Percentiles rank a stretch among this genome's conserved stretches.
Evolutionary conservation across 2,888 invertebrate genomes (phyloP).

Genomic region (Orthonychiurus folsomi): DNA sequence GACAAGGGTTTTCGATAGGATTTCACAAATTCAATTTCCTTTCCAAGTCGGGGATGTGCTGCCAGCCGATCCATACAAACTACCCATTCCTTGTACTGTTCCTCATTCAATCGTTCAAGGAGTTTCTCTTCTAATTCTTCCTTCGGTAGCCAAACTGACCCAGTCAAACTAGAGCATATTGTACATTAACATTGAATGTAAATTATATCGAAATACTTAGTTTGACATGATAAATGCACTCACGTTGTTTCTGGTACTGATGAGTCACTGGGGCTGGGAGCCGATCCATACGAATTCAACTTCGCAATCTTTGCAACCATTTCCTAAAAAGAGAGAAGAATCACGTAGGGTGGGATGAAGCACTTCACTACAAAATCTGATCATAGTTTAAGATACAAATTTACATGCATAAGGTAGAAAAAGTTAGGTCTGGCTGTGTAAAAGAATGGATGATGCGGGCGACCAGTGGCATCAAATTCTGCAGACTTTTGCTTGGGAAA

Average conservation of each 20-base stretch:
- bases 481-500: constrained; percentile 75
- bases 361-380: too few species aligned
- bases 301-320: constrained; percentile 59
- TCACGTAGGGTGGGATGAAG: too few species aligned
- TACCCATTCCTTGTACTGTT: constrained; percentile 61
- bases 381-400: too few species aligned
- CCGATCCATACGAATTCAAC: constrained; percentile 2
- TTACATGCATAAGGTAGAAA: constrained; percentile 70
- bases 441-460: constrained; percentile 83
- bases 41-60: constrained; percentile 62
- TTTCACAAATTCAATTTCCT: constrained; percentile 62
- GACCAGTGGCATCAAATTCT: constrained; percentile 80
- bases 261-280: constrained; percentile 41
- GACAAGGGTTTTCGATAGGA: constrained; percentile 57
- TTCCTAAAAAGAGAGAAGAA: constrained; percentile 48
- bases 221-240: too few species aligned
- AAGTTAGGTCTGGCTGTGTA: constrained; percentile 84
- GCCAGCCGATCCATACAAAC: constrained; percentile 61
- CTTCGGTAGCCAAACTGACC: constrained; percentile 58
- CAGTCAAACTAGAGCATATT: constrained; percentile 16
- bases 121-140: constrained; percentile 56
- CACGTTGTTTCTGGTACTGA: background rate
- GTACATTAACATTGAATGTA: constrained; percentile 23
- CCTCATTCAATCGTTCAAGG: constrained; percentile 54
- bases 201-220: too few species aligned